Conservation (phyloP, 2,797 vertebrate genomes). For the Ciconia nigra region DNA sequence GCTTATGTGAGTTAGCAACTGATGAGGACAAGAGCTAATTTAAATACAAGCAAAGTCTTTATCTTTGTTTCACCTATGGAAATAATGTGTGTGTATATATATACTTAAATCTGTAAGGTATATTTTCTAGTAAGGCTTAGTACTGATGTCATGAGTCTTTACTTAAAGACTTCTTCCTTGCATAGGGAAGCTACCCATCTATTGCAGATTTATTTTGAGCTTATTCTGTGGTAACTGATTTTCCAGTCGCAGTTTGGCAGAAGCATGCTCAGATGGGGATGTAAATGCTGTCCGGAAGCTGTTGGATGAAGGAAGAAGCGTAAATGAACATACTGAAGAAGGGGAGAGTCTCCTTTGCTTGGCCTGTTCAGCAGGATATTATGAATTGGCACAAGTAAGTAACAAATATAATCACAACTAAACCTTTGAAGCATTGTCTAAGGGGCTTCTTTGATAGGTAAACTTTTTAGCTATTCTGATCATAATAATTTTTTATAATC, state of each 20-base stretch:
- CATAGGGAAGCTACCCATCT: background rate
- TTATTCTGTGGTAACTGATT: constrained; percentile 66
- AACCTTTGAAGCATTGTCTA: background rate
- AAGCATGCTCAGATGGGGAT: constrained; percentile 98
- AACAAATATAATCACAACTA: background rate
- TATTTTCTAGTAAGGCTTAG: background rate
- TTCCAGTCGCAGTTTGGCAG: constrained; percentile 98
- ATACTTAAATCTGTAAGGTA: background rate
- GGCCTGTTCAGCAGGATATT: constrained; percentile 98
- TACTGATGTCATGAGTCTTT: background rate
- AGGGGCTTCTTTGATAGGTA: background rate
- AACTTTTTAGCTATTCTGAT: background rate
- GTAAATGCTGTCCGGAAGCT: constrained; percentile 98
- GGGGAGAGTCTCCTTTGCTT: constrained; percentile 97
- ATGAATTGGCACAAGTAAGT: constrained; percentile 97
- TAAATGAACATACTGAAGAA: constrained; percentile 98
- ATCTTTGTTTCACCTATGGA: background rate
- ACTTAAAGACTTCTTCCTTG: background rate
- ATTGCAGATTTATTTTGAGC: background rate
- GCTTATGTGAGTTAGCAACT: background rate
- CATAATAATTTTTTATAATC: background rate
- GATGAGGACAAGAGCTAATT: background rate
- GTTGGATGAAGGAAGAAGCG: constrained; percentile 96
- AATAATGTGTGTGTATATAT: background rate
- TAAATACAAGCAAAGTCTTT: background rate